Evolutionary conservation across 2,113 vertebrate genomes (phyloP).

Genomic region (human): GRCh38 chr4:98850501-98851000

Average conservation of each 20-base stretch:
- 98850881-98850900: too few relatives aligned
- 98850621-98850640: not conserved
- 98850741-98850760: too few relatives aligned
- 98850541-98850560: not conserved
- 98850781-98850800: too few relatives aligned
- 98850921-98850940: too few relatives aligned
- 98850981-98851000: accelerated
- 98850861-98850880: accelerated
- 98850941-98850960: accelerated
- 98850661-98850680: not conserved
- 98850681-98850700: not conserved
- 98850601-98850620: not conserved
- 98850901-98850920: too few relatives aligned
- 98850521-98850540: not conserved
- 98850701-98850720: not conserved
- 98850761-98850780: too few relatives aligned
- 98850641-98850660: not conserved
- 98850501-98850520: not conserved
- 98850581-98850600: not conserved
- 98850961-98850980: too few relatives aligned
- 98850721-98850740: too few relatives aligned
- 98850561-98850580: not conserved
- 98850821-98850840: too few relatives aligned
- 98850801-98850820: too few relatives aligned
- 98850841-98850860: too few relatives aligned